Conservation (phyloP, 35 echinoderm and acorn worm genomes). For the Diadema setosum region DNA sequence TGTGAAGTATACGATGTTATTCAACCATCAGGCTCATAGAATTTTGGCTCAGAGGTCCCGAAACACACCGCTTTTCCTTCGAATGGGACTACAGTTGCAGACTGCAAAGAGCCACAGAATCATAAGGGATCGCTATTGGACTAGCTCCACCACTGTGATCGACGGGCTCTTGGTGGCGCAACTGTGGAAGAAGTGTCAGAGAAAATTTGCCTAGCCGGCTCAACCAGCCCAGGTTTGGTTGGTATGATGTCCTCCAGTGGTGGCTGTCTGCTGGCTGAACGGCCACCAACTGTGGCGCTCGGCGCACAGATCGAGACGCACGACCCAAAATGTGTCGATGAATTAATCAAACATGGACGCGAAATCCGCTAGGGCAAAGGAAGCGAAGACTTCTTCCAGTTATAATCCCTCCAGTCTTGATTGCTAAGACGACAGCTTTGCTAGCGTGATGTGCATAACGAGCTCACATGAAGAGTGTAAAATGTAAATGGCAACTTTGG, state of each 20-base stretch:
- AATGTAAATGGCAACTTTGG: no score
- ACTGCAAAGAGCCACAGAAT: neutral
- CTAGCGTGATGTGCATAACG: no score
- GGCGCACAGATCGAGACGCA: neutral
- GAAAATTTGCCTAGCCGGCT: no score
- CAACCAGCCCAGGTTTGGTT: neutral
- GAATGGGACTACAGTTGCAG: neutral
- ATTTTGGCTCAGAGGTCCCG: no score
- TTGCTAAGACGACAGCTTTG: no score
- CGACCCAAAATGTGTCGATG: neutral
- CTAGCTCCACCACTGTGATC: neutral
- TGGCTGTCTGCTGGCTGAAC: neutral
- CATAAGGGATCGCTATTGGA: neutral
- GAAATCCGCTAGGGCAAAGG: neutral
- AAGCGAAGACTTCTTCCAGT: no score
- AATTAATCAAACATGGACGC: slow-evolving; percentile 3
- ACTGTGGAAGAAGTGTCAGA: no score
- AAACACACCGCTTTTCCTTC: neutral
- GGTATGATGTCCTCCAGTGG: neutral
- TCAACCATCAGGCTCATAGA: no score
- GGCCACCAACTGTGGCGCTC: neutral
- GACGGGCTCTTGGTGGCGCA: neutral
- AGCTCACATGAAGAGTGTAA: no score
- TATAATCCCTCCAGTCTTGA: no score
- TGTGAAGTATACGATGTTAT: no score